A percentile compares a stretch with the other conserved stretches of the same genome.
Conservation (phyloP, 2,888 invertebrate genomes). For the Athripsodes cinereus region DNA sequence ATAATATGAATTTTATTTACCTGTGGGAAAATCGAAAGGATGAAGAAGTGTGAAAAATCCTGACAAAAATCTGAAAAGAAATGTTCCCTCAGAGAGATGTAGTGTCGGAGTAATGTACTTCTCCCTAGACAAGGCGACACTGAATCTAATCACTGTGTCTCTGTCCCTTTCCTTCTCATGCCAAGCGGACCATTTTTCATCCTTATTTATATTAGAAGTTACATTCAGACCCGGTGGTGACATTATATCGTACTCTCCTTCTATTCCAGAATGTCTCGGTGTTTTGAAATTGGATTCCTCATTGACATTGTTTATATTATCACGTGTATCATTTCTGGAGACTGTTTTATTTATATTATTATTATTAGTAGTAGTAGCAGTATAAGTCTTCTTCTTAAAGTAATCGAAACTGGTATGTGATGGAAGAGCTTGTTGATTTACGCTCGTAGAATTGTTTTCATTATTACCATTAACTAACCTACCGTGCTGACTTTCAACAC, state of each 20-base stretch:
- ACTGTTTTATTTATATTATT: too few species aligned
- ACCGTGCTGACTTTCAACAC: neutral
- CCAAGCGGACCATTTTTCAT: constrained; percentile 24
- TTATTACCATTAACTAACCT: neutral
- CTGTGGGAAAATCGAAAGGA: constrained; percentile 59
- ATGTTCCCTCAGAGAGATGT: constrained; percentile 54
- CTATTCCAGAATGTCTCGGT: constrained; percentile 1
- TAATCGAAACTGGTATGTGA: constrained; percentile 3
- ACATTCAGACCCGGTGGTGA: constrained; percentile 8
- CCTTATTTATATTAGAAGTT: constrained; percentile 14
- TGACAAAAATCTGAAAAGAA: constrained; percentile 58
- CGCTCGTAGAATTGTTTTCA: too few species aligned
- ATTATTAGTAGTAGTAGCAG: neutral
- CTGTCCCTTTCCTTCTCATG: constrained; percentile 32
- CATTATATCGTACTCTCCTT: constrained; percentile 7
- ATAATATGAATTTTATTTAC: constrained; percentile 47
- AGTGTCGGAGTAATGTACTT: constrained; percentile 49
- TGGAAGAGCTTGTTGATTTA: too few species aligned
- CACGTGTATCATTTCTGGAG: too few species aligned
- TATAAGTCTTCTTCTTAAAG: constrained; percentile 11
- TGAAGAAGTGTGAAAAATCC: constrained; percentile 56
- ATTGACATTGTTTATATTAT: constrained; percentile 3
- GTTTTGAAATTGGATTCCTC: constrained; percentile 7
- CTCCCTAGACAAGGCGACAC: constrained; percentile 43
- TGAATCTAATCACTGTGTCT: constrained; percentile 46